phyloP scores from a whole-genome alignment of 2,888 invertebrate species.

The Frankliniella intonsa region DNA sequence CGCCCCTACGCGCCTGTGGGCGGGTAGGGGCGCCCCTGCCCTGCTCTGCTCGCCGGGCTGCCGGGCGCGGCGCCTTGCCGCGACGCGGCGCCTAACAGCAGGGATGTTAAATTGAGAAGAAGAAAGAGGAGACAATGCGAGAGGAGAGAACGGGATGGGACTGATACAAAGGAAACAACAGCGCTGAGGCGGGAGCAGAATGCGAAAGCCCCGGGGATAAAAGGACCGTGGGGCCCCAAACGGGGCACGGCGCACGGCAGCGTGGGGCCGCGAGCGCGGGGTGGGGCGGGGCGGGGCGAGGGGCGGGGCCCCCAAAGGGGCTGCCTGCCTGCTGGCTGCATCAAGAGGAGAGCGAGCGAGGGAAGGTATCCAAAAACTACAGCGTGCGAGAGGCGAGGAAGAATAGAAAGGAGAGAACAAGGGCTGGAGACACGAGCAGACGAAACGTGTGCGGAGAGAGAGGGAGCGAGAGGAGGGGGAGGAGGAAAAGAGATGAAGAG shows the following conservation, averaged over 20 bases:
- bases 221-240: not conserved
- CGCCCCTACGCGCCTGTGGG: not conserved
- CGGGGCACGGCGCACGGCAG: not conserved
- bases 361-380: no score
- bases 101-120: constrained; percentile 22
- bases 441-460: not conserved
- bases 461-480: not conserved
- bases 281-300: no score
- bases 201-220: not conserved
- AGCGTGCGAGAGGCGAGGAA: no score
- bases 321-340: no score
- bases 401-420: not conserved
- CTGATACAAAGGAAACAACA: constrained; percentile 12
- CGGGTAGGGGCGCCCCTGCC: not conserved
- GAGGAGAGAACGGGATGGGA: constrained; percentile 19
- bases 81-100: not conserved
- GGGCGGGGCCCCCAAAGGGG: no score
- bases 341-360: no score
- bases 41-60: not conserved
- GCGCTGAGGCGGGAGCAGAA: constrained; percentile 18
- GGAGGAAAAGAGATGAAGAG: constrained; percentile 3
- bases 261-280: no score
- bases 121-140: constrained; percentile 12
- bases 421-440: not conserved
- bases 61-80: no score